Conservation (phyloP, 2,113 vertebrate genomes). For the Pholis gunnellus region DNA sequence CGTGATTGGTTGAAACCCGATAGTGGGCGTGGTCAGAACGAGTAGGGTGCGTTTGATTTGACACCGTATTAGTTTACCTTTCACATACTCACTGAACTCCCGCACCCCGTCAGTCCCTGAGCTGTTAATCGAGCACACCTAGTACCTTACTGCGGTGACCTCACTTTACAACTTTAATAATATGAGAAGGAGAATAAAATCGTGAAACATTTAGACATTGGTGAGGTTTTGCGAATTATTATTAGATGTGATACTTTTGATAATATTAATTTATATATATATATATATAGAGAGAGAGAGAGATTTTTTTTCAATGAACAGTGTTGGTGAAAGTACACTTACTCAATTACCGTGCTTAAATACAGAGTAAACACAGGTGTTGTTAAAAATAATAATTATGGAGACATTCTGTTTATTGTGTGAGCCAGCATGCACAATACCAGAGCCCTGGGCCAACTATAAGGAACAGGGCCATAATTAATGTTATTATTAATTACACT, state of each 20-base stretch:
- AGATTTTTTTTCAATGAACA: background rate
- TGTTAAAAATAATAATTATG: too few species aligned
- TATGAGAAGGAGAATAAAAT: background rate
- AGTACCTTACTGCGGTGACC: accelerated
- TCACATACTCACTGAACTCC: accelerated
- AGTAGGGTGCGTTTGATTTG: constrained; percentile 18
- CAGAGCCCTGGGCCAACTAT: too few species aligned
- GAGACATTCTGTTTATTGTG: too few species aligned
- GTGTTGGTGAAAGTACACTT: background rate
- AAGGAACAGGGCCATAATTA: too few species aligned
- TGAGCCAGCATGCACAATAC: too few species aligned
- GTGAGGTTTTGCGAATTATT: background rate
- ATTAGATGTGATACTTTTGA: background rate
- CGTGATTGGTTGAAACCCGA: constrained; percentile 58
- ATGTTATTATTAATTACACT: too few species aligned
- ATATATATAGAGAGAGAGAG: background rate
- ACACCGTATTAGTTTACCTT: accelerated
- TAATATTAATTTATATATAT: background rate
- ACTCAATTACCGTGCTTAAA: background rate
- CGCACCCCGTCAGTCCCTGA: too few species aligned
- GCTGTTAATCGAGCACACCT: background rate
- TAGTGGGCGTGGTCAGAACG: background rate
- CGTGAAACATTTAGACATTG: background rate
- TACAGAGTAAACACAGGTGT: background rate
- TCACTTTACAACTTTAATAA: background rate